These are phyloP conservation scores for Aspidiotus destructor DNA, from an alignment of 2,888 invertebrate genomes.

Conservation along the genomic window DNA sequence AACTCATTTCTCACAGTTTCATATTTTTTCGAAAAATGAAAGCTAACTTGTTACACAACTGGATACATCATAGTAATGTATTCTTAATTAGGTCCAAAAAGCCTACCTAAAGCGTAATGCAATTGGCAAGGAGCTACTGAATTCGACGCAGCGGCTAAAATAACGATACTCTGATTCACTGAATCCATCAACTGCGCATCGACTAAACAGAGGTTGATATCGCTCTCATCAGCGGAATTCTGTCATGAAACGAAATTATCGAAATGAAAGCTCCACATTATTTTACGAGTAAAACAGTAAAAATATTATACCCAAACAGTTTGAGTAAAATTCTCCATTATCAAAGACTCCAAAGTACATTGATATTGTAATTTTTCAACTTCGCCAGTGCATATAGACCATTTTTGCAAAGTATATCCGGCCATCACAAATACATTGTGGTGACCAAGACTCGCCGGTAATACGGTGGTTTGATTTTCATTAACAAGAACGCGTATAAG, in stretches of 20 bases:
- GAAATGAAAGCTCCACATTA: neutral
- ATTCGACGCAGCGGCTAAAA: constrained; percentile 22
- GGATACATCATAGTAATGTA: constrained; percentile 33
- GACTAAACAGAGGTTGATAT: constrained; percentile 43
- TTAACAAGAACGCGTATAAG: constrained; percentile 58
- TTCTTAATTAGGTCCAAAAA: neutral
- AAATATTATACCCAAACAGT: constrained; percentile 50
- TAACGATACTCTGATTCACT: constrained; percentile 7
- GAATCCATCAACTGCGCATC: constrained; percentile 52
- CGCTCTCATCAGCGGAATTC: constrained; percentile 16
- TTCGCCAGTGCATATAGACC: constrained; percentile 57
- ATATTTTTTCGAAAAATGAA: neutral
- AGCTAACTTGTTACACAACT: too few species aligned
- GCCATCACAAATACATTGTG: constrained; percentile 61
- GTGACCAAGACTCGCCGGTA: constrained; percentile 38
- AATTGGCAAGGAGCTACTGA: constrained; percentile 7
- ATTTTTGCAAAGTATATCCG: constrained; percentile 71
- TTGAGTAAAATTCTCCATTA: constrained; percentile 60
- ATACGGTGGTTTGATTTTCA: constrained; percentile 41
- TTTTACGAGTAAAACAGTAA: neutral
- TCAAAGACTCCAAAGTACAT: constrained; percentile 60
- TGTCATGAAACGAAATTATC: neutral
- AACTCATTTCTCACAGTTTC: neutral
- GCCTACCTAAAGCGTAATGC: constrained; percentile 28
- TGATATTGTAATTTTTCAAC: constrained; percentile 65